These are phyloP conservation scores for Eucidaris tribuloides DNA, from an alignment of 35 echinoderm and acorn worm species.

Conservation along the genomic window DNA sequence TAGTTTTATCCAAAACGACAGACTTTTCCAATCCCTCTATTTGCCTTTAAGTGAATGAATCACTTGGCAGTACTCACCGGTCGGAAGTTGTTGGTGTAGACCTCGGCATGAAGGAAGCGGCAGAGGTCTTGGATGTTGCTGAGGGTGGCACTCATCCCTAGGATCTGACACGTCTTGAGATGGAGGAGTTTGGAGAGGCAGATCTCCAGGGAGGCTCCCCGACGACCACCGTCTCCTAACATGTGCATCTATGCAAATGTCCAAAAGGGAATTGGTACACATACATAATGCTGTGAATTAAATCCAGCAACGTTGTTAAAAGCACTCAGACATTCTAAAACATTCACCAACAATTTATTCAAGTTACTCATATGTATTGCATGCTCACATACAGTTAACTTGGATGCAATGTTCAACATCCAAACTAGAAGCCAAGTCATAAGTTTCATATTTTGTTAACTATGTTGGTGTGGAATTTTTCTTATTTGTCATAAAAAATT, in stretches of 20 bases:
- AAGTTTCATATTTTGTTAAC: too few species aligned
- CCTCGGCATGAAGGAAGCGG: constrained; percentile 57
- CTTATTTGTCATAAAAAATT: too few species aligned
- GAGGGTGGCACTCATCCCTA: constrained; percentile 92
- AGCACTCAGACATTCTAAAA: too few species aligned
- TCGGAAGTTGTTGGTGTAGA: constrained; percentile 83
- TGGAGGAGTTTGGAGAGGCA: constrained; percentile 70
- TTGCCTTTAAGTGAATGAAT: neutral
- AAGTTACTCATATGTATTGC: too few species aligned
- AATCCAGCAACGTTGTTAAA: too few species aligned
- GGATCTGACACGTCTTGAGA: constrained; percentile 48
- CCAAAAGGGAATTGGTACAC: too few species aligned
- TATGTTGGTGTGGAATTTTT: too few species aligned
- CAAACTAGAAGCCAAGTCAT: too few species aligned
- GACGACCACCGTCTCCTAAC: constrained; percentile 77
- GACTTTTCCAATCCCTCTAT: neutral
- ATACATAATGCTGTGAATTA: too few species aligned
- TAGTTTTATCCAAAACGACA: neutral
- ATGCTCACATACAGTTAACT: too few species aligned
- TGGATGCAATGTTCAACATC: too few species aligned
- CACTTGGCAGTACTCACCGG: constrained; percentile 47
- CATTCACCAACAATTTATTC: too few species aligned
- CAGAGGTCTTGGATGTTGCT: constrained; percentile 83
- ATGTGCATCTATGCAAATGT: constrained; percentile 99
- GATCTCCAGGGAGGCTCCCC: constrained; percentile 71